A percentile compares a stretch with the other conserved stretches of the same genome.
Conservation (phyloP, 2,797 vertebrate species). For the Notoglanidium macrostoma region DNA sequence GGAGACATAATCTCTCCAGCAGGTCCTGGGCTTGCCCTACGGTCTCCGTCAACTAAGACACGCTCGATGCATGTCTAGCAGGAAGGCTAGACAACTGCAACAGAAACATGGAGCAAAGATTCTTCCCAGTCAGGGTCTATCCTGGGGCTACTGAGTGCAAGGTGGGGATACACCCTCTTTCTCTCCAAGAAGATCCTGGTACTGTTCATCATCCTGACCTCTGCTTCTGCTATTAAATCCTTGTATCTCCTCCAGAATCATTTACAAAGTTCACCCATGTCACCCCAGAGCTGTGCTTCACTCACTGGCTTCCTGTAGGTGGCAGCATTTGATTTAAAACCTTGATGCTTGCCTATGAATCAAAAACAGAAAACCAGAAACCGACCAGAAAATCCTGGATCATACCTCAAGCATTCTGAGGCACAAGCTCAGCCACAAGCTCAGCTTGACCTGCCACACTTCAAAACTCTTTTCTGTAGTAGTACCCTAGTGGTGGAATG, state of each 20-base stretch:
- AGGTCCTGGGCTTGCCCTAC: neutral
- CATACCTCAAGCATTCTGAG: neutral
- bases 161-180: neutral
- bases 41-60: neutral
- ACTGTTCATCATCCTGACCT: neutral
- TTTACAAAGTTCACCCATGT: neutral
- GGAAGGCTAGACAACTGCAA: neutral
- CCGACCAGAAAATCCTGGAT: neutral
- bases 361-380: neutral
- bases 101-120: neutral
- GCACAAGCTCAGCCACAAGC: neutral
- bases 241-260: slow-evolving; percentile 11
- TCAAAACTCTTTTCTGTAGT: neutral
- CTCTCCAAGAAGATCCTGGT: neutral
- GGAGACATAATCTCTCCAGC: neutral
- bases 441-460: neutral
- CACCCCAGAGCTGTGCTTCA: neutral
- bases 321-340: neutral
- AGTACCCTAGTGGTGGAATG: neutral
- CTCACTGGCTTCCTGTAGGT: neutral
- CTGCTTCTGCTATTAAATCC: neutral
- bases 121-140: neutral
- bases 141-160: neutral
- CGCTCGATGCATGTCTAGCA: neutral
- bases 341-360: neutral